Percentiles rank a stretch among this genome's conserved stretches.
Evolutionary conservation across 2,113 vertebrate genomes (phyloP).

Genomic region (Myrmophylax atrothorax): DNA sequence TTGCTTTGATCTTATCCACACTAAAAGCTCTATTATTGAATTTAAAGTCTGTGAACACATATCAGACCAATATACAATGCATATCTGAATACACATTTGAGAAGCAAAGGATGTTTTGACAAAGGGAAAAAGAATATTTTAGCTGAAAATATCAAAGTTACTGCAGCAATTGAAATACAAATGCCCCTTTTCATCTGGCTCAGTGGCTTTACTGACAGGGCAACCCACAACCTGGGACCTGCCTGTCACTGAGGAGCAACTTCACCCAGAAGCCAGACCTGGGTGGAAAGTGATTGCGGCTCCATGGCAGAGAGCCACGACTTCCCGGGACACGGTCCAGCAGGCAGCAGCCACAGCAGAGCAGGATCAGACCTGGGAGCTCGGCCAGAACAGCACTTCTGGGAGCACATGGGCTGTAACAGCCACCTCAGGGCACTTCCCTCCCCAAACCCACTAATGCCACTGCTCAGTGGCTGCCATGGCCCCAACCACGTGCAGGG

Average conservation of each 20-base stretch:
- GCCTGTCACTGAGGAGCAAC: neutral
- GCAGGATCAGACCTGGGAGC: neutral
- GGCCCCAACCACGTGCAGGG: neutral
- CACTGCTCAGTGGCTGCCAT: fast-evolving
- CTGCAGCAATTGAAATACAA: conserved; percentile 37
- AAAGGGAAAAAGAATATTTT: conserved; percentile 69
- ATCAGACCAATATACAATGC: conserved; percentile 77
- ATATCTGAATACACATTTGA: conserved; percentile 66
- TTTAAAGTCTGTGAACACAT: conserved; percentile 81
- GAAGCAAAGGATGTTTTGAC: conserved; percentile 71
- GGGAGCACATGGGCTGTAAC: neutral
- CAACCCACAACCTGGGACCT: neutral
- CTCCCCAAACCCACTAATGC: neutral
- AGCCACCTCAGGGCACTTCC: neutral
- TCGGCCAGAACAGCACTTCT: neutral
- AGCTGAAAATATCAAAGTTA: conserved; percentile 71
- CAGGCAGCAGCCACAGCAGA: neutral
- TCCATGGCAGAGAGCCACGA: neutral
- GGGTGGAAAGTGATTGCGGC: neutral
- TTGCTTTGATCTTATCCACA: conserved; percentile 89
- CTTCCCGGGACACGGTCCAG: neutral
- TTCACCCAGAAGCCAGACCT: neutral
- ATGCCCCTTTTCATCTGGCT: conserved; percentile 1
- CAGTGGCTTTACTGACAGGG: neutral
- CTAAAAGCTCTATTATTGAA: conserved; percentile 85